Evolutionary conservation across 2,797 vertebrate genomes (phyloP).

Genomic region (Syndactyla subalaris): DNA sequence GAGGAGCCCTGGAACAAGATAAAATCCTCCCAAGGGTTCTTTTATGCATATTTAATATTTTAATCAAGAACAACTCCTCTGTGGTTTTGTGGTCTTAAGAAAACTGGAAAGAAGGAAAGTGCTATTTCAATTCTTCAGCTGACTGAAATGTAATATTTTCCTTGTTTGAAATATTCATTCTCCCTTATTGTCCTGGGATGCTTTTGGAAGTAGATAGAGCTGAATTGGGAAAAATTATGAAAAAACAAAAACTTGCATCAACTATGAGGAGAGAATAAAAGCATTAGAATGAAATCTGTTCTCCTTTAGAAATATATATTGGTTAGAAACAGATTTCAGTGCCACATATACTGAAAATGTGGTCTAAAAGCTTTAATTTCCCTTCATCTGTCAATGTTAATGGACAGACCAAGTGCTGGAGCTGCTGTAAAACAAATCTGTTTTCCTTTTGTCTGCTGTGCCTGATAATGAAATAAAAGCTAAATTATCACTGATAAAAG

Average conservation of each 20-base stretch:
- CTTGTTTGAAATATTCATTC: conserved; percentile 9
- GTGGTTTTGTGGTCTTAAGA: conserved; percentile 44
- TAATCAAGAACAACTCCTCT: conserved; percentile 11
- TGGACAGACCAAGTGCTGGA: conserved; percentile 68
- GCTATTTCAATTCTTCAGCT: conserved; percentile 6
- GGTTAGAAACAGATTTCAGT: conserved; percentile 10
- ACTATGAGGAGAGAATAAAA: background rate
- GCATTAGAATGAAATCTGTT: background rate
- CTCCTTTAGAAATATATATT: background rate
- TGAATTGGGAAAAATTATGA: background rate
- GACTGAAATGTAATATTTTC: conserved; percentile 50
- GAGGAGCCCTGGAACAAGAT: background rate
- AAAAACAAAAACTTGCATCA: background rate
- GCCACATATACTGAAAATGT: conserved; percentile 50
- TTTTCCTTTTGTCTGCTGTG: conserved; percentile 73
- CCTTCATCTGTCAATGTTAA: conserved; percentile 68
- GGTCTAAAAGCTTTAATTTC: conserved; percentile 62
- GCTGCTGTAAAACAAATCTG: conserved; percentile 71
- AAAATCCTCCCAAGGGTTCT: background rate
- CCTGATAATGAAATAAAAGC: conserved; percentile 80
- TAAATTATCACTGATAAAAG: conserved; percentile 78
- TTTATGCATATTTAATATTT: conserved; percentile 11
- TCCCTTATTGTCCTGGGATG: background rate
- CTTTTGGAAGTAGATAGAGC: background rate
- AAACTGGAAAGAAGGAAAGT: conserved; percentile 25